A percentile compares a stretch with the other conserved stretches of the same genome.
Conservation (phyloP, 2,888 invertebrate species). For the Polyommatus icarus region DNA sequence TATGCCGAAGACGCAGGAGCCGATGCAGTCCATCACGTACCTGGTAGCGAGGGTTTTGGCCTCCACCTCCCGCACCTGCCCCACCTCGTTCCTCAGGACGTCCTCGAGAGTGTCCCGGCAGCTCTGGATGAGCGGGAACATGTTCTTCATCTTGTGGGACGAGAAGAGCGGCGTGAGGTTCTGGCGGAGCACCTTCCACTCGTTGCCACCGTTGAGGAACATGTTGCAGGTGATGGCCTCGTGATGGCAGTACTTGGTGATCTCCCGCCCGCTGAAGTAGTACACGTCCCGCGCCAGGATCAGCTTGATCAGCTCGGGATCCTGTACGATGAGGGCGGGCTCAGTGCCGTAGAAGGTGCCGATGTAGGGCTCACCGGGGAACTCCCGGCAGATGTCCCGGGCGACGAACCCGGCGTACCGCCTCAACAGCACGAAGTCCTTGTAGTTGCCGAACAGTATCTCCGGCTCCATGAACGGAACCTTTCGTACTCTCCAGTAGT, state of each 20-base stretch:
- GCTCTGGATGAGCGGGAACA: slow-evolving; percentile 59
- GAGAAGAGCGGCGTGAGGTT: slow-evolving; percentile 61
- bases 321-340: slow-evolving; percentile 57
- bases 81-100: slow-evolving; percentile 47
- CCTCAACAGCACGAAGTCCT: slow-evolving; percentile 50
- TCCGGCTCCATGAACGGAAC: slow-evolving; percentile 50
- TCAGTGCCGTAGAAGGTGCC: slow-evolving; percentile 61
- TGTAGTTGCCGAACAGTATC: slow-evolving; percentile 59
- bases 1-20: slow-evolving; percentile 59
- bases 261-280: slow-evolving; percentile 59
- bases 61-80: slow-evolving; percentile 45
- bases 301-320: slow-evolving; percentile 56
- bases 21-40: slow-evolving; percentile 60
- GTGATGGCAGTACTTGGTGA: slow-evolving; percentile 48
- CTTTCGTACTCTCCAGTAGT: slow-evolving; percentile 56
- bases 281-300: slow-evolving; percentile 61
- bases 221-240: slow-evolving; percentile 53
- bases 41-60: slow-evolving; percentile 48
- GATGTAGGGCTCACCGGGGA: slow-evolving; percentile 54
- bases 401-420: slow-evolving; percentile 45
- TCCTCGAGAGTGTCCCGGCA: slow-evolving; percentile 51
- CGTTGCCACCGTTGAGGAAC: slow-evolving; percentile 56
- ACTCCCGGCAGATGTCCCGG: slow-evolving; percentile 52
- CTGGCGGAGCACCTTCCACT: slow-evolving; percentile 61
- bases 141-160: slow-evolving; percentile 63